Evolutionary conservation across 2,888 invertebrate genomes (phyloP).

Genomic region (Antheraea assamensis): DNA sequence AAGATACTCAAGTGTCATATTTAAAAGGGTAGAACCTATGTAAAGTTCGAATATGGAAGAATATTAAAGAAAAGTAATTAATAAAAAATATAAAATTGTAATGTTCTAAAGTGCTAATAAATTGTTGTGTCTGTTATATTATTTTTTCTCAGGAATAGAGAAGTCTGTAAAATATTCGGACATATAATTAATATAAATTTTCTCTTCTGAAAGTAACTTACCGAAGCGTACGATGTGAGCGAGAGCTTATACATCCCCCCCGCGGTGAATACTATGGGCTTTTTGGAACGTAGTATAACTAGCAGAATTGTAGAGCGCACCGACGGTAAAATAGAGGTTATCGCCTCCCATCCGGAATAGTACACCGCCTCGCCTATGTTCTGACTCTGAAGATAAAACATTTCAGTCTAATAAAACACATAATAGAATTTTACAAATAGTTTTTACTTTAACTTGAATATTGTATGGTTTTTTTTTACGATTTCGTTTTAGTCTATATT

Average conservation of each 20-base stretch:
- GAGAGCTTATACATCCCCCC: slow-evolving; percentile 71
- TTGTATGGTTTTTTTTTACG: too few species aligned
- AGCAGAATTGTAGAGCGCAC: slow-evolving; percentile 54
- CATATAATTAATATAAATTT: background rate
- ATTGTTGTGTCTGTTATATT: too few species aligned
- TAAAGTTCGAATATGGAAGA: too few species aligned
- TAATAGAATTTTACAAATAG: background rate
- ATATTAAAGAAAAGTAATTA: too few species aligned
- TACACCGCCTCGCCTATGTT: slow-evolving; percentile 59
- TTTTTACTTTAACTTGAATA: too few species aligned
- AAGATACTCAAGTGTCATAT: too few species aligned
- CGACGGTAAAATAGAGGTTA: slow-evolving; percentile 50
- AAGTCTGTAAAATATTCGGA: too few species aligned
- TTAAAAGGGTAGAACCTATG: too few species aligned
- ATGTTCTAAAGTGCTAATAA: too few species aligned
- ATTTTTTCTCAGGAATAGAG: too few species aligned
- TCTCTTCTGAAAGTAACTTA: slow-evolving; percentile 35
- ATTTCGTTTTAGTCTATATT: too few species aligned
- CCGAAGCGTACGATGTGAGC: slow-evolving; percentile 58
- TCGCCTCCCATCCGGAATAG: slow-evolving; percentile 66
- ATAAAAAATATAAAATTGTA: too few species aligned
- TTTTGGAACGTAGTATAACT: slow-evolving; percentile 57
- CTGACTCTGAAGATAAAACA: slow-evolving; percentile 48
- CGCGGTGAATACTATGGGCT: slow-evolving; percentile 60
- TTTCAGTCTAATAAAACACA: background rate